A percentile compares a stretch with the other conserved stretches of the same genome.
phyloP scores from a whole-genome alignment of 2,888 invertebrate genomes.

The Nysson spinosus region DNA sequence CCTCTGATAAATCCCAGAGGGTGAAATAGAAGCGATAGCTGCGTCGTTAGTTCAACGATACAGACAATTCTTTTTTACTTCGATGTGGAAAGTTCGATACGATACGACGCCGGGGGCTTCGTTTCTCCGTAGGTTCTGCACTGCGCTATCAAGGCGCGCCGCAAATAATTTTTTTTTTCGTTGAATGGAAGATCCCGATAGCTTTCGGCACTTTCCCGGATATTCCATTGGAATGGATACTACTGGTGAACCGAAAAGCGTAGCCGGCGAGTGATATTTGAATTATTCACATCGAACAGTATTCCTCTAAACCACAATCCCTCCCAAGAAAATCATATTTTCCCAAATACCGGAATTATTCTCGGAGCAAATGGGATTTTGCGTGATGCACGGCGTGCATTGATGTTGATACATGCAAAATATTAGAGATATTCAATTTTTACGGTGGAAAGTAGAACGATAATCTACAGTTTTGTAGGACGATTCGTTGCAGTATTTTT shows the following conservation, averaged over 20 bases:
- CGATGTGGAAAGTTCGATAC: slow-evolving; percentile 45
- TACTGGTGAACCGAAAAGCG: slow-evolving; percentile 27
- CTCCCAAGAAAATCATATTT: slow-evolving; percentile 55
- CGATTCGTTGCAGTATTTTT: too few species aligned
- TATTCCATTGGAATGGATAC: slow-evolving; percentile 26
- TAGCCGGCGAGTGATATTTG: slow-evolving; percentile 40
- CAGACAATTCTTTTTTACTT: slow-evolving; percentile 41
- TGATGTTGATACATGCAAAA: slow-evolving; percentile 11
- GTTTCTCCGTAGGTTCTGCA: slow-evolving; percentile 12
- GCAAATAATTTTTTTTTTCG: slow-evolving; percentile 32
- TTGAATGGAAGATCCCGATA: slow-evolving; percentile 42
- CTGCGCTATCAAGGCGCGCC: slow-evolving; percentile 18
- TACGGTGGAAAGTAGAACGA: neutral
- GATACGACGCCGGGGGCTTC: slow-evolving; percentile 19
- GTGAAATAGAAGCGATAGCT: slow-evolving; percentile 3
- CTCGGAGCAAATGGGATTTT: slow-evolving; percentile 23
- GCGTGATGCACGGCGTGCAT: slow-evolving; percentile 17
- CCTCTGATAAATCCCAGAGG: slow-evolving; percentile 9
- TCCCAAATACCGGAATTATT: slow-evolving; percentile 43
- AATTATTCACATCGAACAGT: slow-evolving; percentile 50
- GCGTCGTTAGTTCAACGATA: slow-evolving; percentile 43
- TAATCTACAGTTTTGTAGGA: neutral
- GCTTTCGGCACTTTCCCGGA: slow-evolving; percentile 46
- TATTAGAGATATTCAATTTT: slow-evolving; percentile 28
- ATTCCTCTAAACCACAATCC: slow-evolving; percentile 18